These are phyloP conservation scores for Phyllotreta cruciferae DNA, from an alignment of 2,888 invertebrate genomes.

Conservation along the genomic window DNA sequence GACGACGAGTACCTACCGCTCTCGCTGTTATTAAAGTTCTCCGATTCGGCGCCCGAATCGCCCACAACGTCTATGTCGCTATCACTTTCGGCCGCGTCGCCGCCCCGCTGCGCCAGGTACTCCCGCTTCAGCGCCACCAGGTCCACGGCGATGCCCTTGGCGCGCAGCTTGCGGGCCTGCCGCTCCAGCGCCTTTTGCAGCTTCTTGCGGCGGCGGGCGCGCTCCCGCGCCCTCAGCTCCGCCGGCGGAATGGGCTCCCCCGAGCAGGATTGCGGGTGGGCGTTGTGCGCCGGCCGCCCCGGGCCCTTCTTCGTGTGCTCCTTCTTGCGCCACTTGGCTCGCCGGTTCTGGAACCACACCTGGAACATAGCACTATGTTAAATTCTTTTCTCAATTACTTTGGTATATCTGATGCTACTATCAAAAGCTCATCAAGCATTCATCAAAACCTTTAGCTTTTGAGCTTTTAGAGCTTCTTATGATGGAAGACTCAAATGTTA, in stretches of 20 bases:
- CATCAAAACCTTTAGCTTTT: no score
- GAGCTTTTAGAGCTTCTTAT: no score
- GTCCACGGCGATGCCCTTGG: constrained; percentile 89
- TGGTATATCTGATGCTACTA: no score
- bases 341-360: constrained; percentile 99
- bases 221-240: constrained; percentile 83
- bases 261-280: constrained; percentile 96
- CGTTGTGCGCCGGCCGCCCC: constrained; percentile 97
- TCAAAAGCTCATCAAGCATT: no score
- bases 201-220: constrained; percentile 89
- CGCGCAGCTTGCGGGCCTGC: constrained; percentile 89
- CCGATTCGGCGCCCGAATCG: constrained; percentile 74
- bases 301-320: constrained; percentile 99
- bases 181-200: constrained; percentile 89
- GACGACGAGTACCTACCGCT: constrained; percentile 52
- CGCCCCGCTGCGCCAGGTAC: constrained; percentile 81
- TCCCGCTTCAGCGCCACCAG: constrained; percentile 84
- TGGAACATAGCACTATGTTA: constrained; percentile 61
- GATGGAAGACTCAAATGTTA: no score
- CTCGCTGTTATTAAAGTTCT: constrained; percentile 67
- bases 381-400: not conserved
- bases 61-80: constrained; percentile 89
- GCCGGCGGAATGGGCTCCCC: constrained; percentile 96
- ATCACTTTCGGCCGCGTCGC: constrained; percentile 65
- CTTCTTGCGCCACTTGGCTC: constrained; percentile 99